phyloP scores from a whole-genome alignment of 2,888 invertebrate species.

The Chironomus tentans region DNA sequence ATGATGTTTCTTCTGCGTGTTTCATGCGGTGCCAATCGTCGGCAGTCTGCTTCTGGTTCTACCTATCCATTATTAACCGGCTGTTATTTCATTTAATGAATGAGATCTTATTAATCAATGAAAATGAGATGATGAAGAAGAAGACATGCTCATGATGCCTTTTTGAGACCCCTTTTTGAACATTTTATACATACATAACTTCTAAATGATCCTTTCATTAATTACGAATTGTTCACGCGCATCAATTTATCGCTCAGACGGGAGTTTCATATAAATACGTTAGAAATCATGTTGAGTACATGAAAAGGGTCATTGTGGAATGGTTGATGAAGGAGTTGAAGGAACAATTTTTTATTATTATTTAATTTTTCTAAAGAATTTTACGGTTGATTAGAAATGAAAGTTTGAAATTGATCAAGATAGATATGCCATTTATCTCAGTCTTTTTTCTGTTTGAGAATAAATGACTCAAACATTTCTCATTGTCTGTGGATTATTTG shows the following conservation, averaged over 20 bases:
- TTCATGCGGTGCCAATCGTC: neutral
- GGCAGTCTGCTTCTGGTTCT: constrained; percentile 18
- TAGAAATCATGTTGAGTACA: neutral
- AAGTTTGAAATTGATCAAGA: too few species aligned
- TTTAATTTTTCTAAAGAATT: too few species aligned
- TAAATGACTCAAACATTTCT: too few species aligned
- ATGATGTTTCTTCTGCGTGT: too few species aligned
- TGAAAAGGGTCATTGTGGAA: neutral
- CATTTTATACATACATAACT: neutral
- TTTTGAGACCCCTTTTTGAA: neutral
- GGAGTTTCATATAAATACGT: neutral
- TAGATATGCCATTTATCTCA: too few species aligned
- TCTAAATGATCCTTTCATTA: constrained; percentile 2
- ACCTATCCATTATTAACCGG: constrained; percentile 2
- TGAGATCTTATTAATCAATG: constrained; percentile 12
- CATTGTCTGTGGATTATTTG: too few species aligned
- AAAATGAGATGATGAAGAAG: neutral
- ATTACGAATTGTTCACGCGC: constrained; percentile 10
- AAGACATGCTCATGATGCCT: neutral
- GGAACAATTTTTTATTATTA: too few species aligned
- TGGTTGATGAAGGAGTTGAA: too few species aligned
- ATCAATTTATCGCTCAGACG: neutral
- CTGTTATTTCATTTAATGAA: neutral
- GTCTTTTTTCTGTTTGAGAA: too few species aligned
- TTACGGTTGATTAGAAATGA: too few species aligned